A percentile compares a stretch with the other conserved stretches of the same genome.
Conservation (phyloP, 1,140 invertebrate species). For the Cylas formicarius region DNA sequence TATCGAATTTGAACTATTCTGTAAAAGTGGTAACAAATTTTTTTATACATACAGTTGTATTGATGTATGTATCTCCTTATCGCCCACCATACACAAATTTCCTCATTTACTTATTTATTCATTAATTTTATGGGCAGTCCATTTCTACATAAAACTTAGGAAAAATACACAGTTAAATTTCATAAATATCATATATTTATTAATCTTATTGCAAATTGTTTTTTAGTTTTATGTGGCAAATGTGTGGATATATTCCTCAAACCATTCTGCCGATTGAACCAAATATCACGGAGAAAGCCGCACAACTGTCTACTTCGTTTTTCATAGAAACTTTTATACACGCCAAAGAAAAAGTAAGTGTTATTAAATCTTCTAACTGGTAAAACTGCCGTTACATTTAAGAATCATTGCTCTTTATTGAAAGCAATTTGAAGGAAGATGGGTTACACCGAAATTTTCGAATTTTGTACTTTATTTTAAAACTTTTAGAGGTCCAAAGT, state of each 20-base stretch:
- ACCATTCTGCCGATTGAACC: constrained; percentile 70
- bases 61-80: too few relatives aligned
- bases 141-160: not conserved
- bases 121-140: not conserved
- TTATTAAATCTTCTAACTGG: too few relatives aligned
- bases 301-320: constrained; percentile 85
- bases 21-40: too few relatives aligned
- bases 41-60: too few relatives aligned
- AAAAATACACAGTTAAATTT: not conserved
- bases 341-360: constrained; percentile 82
- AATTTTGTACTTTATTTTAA: too few relatives aligned
- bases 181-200: not conserved
- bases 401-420: too few relatives aligned
- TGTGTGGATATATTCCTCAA: constrained; percentile 87
- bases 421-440: too few relatives aligned
- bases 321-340: constrained; percentile 95
- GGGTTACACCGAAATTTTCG: too few relatives aligned
- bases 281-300: constrained; percentile 76
- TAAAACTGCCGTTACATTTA: too few relatives aligned
- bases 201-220: constrained; percentile 12
- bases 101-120: not conserved
- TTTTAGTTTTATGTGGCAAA: constrained; percentile 90
- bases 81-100: not conserved
- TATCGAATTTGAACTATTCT: too few relatives aligned
- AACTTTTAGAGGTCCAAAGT: too few relatives aligned